A percentile compares a stretch with the other conserved stretches of the same genome.
Evolutionary conservation across 2,797 vertebrate species (phyloP).

Genomic region (Podargus strigoides): DNA sequence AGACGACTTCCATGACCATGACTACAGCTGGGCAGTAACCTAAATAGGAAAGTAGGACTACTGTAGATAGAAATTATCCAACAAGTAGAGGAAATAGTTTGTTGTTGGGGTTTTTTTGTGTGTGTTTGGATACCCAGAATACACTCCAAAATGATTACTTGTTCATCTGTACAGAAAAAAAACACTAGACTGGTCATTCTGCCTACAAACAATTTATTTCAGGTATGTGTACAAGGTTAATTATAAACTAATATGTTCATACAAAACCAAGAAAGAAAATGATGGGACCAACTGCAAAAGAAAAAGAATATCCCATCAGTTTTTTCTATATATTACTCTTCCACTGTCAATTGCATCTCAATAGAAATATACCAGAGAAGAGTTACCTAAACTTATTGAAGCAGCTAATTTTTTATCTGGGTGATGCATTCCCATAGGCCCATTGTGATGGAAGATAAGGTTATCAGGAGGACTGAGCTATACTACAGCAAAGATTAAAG

Average conservation of each 20-base stretch:
- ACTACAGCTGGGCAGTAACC: not conserved
- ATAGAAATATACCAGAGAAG: not conserved
- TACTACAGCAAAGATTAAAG: not conserved
- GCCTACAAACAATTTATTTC: not conserved
- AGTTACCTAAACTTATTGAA: not conserved
- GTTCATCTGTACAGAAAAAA: not conserved
- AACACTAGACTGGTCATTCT: not conserved
- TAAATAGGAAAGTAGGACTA: not conserved
- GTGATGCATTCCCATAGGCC: not conserved
- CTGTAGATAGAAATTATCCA: not conserved
- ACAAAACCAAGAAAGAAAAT: not conserved
- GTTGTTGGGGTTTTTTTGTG: too few species aligned
- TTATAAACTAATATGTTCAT: not conserved
- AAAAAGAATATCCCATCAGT: not conserved
- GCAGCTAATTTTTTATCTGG: not conserved
- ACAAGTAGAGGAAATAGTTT: too few species aligned
- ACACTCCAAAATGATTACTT: too few species aligned
- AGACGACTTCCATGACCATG: too few species aligned
- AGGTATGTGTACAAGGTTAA: not conserved
- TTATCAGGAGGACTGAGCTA: not conserved
- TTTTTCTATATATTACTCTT: not conserved
- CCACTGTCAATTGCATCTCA: not conserved
- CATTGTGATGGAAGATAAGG: not conserved
- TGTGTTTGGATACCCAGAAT: not conserved
- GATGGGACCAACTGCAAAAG: not conserved